Base-by-base conservation (phyloP, 2,113 vertebrate genomes). In the Strigops habroptila region DNA sequence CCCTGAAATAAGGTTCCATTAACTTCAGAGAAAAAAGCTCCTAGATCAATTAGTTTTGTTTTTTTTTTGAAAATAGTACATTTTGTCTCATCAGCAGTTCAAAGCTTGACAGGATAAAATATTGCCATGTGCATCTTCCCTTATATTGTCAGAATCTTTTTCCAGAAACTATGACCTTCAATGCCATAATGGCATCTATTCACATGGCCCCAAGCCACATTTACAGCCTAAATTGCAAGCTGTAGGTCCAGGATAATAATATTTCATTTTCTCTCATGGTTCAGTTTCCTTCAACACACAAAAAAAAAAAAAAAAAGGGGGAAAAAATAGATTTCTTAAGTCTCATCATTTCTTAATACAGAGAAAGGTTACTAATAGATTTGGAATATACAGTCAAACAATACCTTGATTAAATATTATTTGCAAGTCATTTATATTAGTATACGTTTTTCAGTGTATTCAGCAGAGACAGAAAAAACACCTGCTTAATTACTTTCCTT, bases 51-150 rank as follows among this genome's bases (percentile, higher is more conserved):
- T 82, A 96, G 10, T n/a, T n/a, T n/a, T n/a, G 39, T 51, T 39
- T 64, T 69, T 35, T 77, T 88, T 86, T 87, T 68, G 19, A 75
- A 89, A 95, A 92, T 27, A 59, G 41, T 44, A 52, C 28, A 6
- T 62, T 91, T 60, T 85, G 15, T 82, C 27, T 92, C 35, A 82
- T 76, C 67, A 65, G 65, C 53, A 79, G 37, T 79, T 91, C 81
- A 92, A 49, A 87, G 30, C 22, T 65, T 91, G 70, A 68, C 65
- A 85, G 24, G 52, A 87, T 84, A 93, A 96, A 89, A 76, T 89
- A 89, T 44, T 85, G 17, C 5, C 49, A 65, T 24, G 5, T 59
- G 10, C 30, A 35, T 92, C 53, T 69, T 91, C 19, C 41, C 24
- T 83, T 92, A 39, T 67, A 69, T 79, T 87, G 12, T 89, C 83